Evolutionary conservation across 1,140 invertebrate species (phyloP), one percentile per base, ranked within the genome.

Genomic region (Drosophila mayri): DNA sequence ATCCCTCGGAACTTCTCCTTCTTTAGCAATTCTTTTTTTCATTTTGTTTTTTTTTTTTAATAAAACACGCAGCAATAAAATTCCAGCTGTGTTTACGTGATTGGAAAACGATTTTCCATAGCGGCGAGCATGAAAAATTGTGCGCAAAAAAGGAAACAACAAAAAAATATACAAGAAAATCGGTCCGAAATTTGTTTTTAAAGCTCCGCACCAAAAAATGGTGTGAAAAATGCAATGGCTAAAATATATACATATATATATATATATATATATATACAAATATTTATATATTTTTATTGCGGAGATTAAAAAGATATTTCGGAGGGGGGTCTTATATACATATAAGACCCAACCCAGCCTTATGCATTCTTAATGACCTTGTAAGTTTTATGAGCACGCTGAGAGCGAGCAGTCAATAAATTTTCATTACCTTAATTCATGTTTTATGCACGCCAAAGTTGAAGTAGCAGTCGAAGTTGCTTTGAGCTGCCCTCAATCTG

Each of bases 61-160:
- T 77, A 88, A 87, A 88, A 87, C 84, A 87, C 54, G 79, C 79
- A 87, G 83, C 84, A 87, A 87, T 87, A 87, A 87, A 87, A 87
- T 87, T 87, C 83, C 83, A 87, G 83, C 83, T 87, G 83, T 87
- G 83, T 87, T 87, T 87, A 88, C 83, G 83, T 87, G 84, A 88
- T 87, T 87, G 83, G 83, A 87, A 87, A 87, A 88, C 79, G 84
- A 87, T 87, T 87, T 87, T 87, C 83, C 83, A 87, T 83, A 76
- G 76, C 63, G 71, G 75, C 70, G 63, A 72, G 71, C 79, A 79
- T 85, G 82, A 85, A 86, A 86, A 79, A 82, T 82, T 71, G 68
- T 38, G 76, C 52, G 32, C 25, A 61, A 30, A 32, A 73, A 50
- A 28, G 16, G 55, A 49, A 73, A 44, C 38, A 35, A 38, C 25